A percentile compares a stretch with the other conserved stretches of the same genome.
These are phyloP conservation scores for Philereme transversata DNA, from an alignment of 2,888 invertebrate genomes.

Conservation along the genomic window DNA sequence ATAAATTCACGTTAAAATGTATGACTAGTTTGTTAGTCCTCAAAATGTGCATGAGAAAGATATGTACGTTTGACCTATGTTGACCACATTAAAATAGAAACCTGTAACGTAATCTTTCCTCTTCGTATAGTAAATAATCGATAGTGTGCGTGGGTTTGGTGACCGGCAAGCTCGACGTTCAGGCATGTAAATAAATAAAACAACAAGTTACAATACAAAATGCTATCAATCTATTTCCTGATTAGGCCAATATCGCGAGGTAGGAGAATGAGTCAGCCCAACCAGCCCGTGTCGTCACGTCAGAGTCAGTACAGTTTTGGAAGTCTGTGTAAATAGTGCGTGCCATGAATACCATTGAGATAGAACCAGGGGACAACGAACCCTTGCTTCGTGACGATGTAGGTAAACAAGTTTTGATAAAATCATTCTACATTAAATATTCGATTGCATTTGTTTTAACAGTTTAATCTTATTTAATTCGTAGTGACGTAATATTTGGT, in stretches of 20 bases:
- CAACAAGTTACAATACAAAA: neutral
- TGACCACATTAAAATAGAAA: no score
- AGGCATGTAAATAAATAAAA: no score
- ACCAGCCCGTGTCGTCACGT: neutral
- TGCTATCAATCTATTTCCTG: slow-evolving; percentile 10
- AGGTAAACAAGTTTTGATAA: slow-evolving; percentile 49
- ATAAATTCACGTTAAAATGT: no score
- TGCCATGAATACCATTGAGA: slow-evolving; percentile 37
- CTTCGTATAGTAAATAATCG: no score
- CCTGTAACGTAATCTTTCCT: no score
- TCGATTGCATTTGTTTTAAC: neutral
- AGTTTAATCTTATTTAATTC: neutral
- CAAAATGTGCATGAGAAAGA: no score
- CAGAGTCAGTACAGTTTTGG: slow-evolving; percentile 27
- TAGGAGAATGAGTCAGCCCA: slow-evolving; percentile 4
- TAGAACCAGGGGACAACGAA: slow-evolving; percentile 47
- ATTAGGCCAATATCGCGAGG: slow-evolving; percentile 7
- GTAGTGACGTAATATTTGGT: slow-evolving; percentile 3
- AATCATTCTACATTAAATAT: neutral
- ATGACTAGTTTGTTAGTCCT: no score
- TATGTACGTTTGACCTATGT: no score
- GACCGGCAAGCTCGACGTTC: no score
- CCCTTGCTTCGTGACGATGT: slow-evolving; percentile 54
- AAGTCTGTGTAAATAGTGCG: slow-evolving; percentile 31
- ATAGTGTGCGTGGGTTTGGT: no score